Evolutionary conservation across 1,140 invertebrate species (phyloP).

Genomic region (Drosophila neocordata): DNA sequence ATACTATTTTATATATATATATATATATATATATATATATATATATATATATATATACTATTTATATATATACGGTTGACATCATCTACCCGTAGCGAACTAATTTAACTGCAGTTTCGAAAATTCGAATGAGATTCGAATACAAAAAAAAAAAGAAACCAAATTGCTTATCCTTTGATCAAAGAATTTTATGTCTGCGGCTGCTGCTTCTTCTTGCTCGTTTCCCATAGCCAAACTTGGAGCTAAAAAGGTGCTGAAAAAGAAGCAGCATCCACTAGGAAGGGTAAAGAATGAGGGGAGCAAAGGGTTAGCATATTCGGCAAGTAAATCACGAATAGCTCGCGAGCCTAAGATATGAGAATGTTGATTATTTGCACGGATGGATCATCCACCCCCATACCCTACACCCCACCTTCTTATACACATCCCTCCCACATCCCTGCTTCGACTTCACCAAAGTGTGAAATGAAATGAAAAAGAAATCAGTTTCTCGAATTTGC

Average conservation of each 20-base stretch:
- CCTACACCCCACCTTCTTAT: not conserved
- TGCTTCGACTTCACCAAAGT: conserved; percentile 35
- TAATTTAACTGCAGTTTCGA: conserved; percentile 46
- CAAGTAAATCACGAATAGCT: conserved; percentile 81
- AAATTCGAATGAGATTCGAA: conserved; percentile 33
- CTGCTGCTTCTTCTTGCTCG: conserved; percentile 16
- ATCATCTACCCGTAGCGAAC: conserved; percentile 37
- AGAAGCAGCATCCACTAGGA: conserved; percentile 21
- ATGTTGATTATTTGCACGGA: conserved; percentile 81
- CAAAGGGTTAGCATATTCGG: conserved; percentile 32
- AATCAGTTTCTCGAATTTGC: conserved; percentile 50
- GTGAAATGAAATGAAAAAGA: conserved; percentile 72
- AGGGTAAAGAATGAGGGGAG: conserved; percentile 15
- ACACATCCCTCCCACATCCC: not conserved
- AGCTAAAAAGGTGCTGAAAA: conserved; percentile 66
- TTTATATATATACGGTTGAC: conserved; percentile 19
- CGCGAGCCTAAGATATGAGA: conserved; percentile 70
- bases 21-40: not conserved
- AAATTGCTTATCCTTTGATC: conserved; percentile 65
- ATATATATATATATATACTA: not conserved
- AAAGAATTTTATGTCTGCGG: conserved; percentile 49
- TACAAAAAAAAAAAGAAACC: conserved; percentile 20
- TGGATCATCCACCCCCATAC: conserved; percentile 28
- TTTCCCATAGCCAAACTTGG: conserved; percentile 54
- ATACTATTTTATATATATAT: conserved; percentile 5